phyloP scores from a whole-genome alignment of 2,888 invertebrate species.

The Balanococcus diminutus region DNA sequence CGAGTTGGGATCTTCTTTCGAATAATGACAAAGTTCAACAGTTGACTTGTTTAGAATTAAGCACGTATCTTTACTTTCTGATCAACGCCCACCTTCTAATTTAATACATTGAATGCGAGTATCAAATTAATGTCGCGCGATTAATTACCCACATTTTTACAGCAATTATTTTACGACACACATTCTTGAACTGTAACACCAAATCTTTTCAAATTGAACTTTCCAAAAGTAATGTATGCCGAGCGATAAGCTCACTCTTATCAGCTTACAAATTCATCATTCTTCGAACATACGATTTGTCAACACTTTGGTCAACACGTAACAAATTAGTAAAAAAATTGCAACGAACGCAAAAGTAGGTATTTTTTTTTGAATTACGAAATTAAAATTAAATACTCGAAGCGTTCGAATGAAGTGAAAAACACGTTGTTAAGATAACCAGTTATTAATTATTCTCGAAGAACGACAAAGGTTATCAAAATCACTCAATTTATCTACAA shows the following conservation, averaged over 20 bases:
- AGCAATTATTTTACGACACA: slow-evolving; percentile 17
- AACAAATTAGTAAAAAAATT: neutral
- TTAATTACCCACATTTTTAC: slow-evolving; percentile 33
- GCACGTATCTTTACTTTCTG: slow-evolving; percentile 24
- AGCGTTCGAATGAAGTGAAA: neutral
- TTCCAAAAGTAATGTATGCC: neutral
- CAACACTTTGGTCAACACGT: neutral
- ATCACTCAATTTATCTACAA: slow-evolving; percentile 12
- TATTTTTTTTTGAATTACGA: neutral
- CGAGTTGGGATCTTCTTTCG: neutral
- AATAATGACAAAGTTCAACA: slow-evolving; percentile 31
- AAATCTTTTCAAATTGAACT: slow-evolving; percentile 17
- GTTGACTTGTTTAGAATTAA: slow-evolving; percentile 27
- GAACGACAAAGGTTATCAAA: slow-evolving; percentile 26
- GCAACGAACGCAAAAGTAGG: neutral
- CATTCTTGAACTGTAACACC: slow-evolving; percentile 27
- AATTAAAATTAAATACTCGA: slow-evolving; percentile 18
- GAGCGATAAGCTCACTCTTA: neutral
- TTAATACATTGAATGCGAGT: neutral
- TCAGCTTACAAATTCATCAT: neutral
- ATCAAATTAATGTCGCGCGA: slow-evolving; percentile 28
- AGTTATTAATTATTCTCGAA: slow-evolving; percentile 23
- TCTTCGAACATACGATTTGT: neutral
- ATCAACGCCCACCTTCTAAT: slow-evolving; percentile 22
- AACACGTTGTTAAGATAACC: neutral